phyloP scores from a whole-genome alignment of 2,113 vertebrate species.

The Taxidea taxus region DNA sequence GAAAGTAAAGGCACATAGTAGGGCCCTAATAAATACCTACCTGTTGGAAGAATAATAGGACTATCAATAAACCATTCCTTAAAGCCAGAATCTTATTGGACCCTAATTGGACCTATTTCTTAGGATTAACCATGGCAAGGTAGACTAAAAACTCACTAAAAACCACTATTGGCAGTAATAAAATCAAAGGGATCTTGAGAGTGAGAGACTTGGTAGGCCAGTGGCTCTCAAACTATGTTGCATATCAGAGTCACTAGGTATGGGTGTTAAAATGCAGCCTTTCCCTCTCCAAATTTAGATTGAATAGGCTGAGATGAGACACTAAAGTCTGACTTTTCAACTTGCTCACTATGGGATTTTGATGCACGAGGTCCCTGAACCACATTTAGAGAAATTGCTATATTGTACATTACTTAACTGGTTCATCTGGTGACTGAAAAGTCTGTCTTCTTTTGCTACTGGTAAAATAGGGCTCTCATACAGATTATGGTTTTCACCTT shows the following conservation, averaged over 20 bases:
- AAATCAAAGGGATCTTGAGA: constrained; percentile 17
- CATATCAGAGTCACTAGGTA: neutral
- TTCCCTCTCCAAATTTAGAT: neutral
- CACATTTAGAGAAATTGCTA: neutral
- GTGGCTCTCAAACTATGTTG: neutral
- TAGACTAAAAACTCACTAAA: neutral
- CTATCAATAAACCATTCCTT: neutral
- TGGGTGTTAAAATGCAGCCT: neutral
- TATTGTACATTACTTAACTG: neutral
- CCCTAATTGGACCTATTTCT: neutral
- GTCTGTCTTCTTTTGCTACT: neutral
- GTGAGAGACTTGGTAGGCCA: neutral
- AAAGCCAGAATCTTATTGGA: neutral
- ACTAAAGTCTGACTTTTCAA: constrained; percentile 1
- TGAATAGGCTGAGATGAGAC: neutral
- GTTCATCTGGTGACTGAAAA: neutral
- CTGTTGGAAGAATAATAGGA: constrained; percentile 32
- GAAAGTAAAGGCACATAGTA: constrained; percentile 20
- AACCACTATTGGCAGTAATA: neutral
- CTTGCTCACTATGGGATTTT: neutral
- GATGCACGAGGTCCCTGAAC: neutral
- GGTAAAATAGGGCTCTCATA: neutral
- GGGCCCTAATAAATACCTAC: neutral
- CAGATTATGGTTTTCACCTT: neutral
- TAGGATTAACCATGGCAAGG: neutral